Base-by-base conservation (phyloP, 2,888 invertebrate species). In the Himalopsyche anomala region DNA sequence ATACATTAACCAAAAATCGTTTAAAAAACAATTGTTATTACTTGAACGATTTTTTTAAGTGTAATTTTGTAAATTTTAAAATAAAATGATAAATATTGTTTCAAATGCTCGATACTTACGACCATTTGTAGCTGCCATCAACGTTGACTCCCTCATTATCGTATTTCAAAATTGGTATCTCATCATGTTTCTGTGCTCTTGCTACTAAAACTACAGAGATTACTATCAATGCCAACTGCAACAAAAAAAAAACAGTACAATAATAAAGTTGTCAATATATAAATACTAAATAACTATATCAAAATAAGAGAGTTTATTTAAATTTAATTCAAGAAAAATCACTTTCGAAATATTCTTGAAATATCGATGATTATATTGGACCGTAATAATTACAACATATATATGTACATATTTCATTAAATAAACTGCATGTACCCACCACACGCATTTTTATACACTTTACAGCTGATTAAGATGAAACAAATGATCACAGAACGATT, bases 61-160 rank as follows among this genome's bases (percentile, higher is more conserved):
- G 5, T 6, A 40, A 40, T 3, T 40, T 2, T 6, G 55, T 62
- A 62, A 36, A 4, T 80, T 19, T 4, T 62, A 19, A 0, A 15
- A 19, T 19, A 62, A 62, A 19, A 62, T n/a, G 4, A 15, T 15
- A 1, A 74, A 19, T 74, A 74, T 74, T 12, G 38, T 15, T 74
- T n/a, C 4, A 38, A 80, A 36, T 40, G 12, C 5, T 45, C 4
- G 54, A 54, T 81, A 90, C 93, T 91, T 90, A 93, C 93, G 92
- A 90, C 94, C 94, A 95, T 91, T 94, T 94, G 90, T 95, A 95
- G 1, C 94, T 92, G 80, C 95, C 95, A 89, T 95, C 95, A 17
- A 92, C 92, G 89, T 95, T 94, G 0, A 95, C 95, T 28, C 95
- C 95, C 81, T 95, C 94, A 55, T 93, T 93, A 89, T 95, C 95